Evolutionary conservation across 1,140 invertebrate species (phyloP).

Genomic region (Camponotus floridanus): DNA sequence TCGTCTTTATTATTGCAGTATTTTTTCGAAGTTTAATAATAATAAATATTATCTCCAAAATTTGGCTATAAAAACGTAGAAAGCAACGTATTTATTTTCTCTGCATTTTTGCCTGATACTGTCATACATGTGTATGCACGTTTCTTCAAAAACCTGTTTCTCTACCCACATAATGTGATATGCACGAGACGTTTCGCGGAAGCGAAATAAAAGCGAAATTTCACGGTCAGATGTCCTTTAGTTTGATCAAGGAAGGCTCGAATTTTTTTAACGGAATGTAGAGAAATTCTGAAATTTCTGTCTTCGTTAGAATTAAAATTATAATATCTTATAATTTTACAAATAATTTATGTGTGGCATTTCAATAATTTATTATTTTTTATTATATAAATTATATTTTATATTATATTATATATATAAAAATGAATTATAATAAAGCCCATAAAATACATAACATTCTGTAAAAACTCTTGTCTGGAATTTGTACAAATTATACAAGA

Average conservation of each 20-base stretch:
- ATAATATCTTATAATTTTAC: neutral
- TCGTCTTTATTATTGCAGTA: neutral
- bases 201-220: slow-evolving; percentile 36
- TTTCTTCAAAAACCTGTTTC: slow-evolving; percentile 43
- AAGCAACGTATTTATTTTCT: neutral
- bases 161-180: neutral
- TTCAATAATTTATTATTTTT: neutral
- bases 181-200: neutral
- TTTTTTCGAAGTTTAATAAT: neutral
- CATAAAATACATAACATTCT: neutral
- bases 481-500: neutral
- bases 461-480: neutral
- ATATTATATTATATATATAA: neutral
- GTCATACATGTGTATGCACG: neutral
- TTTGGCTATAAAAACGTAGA: neutral
- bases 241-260: neutral
- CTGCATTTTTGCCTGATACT: slow-evolving; percentile 13
- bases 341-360: neutral
- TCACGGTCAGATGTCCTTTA: slow-evolving; percentile 21
- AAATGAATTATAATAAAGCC: neutral
- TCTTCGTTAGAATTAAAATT: neutral
- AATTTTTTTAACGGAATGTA: neutral
- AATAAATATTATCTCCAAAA: neutral
- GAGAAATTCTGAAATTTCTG: neutral
- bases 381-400: neutral